Conservation (phyloP, 2,888 invertebrate species). For the Eueremaeus valkanovi region DNA sequence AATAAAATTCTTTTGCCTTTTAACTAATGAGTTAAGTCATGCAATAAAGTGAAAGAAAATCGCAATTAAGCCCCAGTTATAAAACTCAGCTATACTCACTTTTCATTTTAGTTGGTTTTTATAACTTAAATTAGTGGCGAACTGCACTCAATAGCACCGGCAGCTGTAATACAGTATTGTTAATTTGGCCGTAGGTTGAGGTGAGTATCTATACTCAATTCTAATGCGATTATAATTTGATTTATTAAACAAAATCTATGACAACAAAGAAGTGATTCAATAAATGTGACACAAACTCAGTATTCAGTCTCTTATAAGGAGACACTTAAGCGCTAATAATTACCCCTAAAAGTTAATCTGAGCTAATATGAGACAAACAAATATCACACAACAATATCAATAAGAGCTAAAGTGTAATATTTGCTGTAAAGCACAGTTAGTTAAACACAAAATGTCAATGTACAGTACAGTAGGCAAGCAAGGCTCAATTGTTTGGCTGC, state of each 20-base stretch:
- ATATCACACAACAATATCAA: conserved; percentile 5
- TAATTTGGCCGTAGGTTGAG: background rate
- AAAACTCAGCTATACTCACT: no score
- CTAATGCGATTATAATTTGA: background rate
- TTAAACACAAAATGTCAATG: background rate
- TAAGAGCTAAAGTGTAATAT: background rate
- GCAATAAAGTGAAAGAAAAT: conserved; percentile 27
- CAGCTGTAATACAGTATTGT: no score
- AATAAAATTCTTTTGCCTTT: background rate
- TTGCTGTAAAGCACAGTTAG: background rate
- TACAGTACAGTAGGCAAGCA: background rate
- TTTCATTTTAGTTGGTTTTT: no score
- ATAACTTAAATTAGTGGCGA: background rate
- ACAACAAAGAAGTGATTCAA: background rate
- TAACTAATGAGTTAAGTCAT: conserved; percentile 28
- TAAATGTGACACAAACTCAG: background rate
- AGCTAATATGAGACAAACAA: background rate
- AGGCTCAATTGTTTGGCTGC: background rate
- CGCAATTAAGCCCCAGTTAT: background rate
- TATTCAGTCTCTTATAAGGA: background rate
- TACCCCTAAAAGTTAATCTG: conserved; percentile 7
- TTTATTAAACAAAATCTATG: background rate
- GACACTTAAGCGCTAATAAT: background rate
- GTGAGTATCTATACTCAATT: background rate
- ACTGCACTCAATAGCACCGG: no score